Conservation (phyloP, 2,797 vertebrate genomes). For the Pangasius mekongensis region DNA sequence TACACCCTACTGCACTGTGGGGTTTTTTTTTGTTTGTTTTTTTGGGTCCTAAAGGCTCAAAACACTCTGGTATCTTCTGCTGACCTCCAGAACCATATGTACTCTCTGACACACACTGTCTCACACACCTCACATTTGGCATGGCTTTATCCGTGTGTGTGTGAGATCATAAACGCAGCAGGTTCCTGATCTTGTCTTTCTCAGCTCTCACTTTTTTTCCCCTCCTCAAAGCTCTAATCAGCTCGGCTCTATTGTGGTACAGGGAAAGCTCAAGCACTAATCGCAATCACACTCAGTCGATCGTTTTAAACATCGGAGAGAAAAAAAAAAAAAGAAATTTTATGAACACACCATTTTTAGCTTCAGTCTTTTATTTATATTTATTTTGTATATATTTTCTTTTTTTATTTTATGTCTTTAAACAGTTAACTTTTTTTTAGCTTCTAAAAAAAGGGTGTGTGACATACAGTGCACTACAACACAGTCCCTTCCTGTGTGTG, state of each 20-base stretch:
- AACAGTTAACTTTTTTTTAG: no score
- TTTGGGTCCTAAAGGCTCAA: no score
- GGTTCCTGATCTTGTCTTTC: slow-evolving; percentile 4
- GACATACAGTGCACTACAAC: no score
- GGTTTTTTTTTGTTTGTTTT: no score
- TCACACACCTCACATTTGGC: neutral
- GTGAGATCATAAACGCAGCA: neutral
- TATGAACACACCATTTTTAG: neutral
- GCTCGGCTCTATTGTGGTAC: slow-evolving; percentile 22
- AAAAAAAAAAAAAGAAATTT: neutral
- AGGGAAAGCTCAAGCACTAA: neutral
- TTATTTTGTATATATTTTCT: neutral
- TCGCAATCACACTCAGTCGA: neutral
- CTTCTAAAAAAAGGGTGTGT: no score
- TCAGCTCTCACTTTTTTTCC: neutral
- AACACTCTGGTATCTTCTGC: neutral
- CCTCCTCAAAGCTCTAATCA: slow-evolving; percentile 20
- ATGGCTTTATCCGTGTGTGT: neutral
- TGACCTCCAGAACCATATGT: neutral
- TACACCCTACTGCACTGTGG: no score
- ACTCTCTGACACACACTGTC: neutral
- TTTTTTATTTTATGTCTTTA: neutral
- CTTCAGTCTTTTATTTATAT: neutral
- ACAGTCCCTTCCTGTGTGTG: no score
- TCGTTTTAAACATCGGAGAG: neutral